Evolutionary conservation across 2,797 vertebrate species (phyloP).

Genomic region (Molothrus aeneus): DNA sequence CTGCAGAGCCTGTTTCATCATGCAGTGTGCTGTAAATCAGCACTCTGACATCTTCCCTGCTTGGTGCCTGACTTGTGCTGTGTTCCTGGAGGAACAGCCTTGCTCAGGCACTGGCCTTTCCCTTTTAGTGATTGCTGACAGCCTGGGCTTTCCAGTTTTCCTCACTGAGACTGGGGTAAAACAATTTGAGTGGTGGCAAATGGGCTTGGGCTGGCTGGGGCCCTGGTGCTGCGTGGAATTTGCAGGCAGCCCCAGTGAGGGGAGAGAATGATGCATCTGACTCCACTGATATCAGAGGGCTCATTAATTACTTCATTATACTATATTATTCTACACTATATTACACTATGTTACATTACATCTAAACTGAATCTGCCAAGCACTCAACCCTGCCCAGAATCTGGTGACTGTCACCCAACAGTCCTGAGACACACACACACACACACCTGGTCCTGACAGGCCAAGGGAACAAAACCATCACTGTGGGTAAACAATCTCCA

Average conservation of each 20-base stretch:
- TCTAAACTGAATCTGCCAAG: too few species aligned
- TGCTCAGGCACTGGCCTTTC: neutral
- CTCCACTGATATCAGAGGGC: neutral
- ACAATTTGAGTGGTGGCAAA: neutral
- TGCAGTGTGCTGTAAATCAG: accelerated
- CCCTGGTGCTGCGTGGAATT: neutral
- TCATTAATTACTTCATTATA: too few species aligned
- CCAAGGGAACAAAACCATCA: too few species aligned
- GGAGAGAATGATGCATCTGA: neutral
- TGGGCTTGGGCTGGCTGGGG: neutral
- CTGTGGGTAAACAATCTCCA: too few species aligned
- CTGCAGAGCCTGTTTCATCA: neutral
- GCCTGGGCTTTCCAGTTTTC: neutral
- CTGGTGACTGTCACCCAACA: too few species aligned
- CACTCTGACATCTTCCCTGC: neutral
- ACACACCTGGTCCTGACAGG: too few species aligned
- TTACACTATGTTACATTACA: too few species aligned
- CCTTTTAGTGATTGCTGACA: neutral
- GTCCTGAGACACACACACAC: too few species aligned
- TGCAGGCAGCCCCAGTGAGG: too few species aligned
- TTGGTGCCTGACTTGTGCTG: neutral
- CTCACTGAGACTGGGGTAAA: accelerated
- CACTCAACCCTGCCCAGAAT: too few species aligned
- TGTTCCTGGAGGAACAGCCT: neutral
- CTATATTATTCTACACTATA: too few species aligned